Base-by-base conservation (phyloP, 2,113 vertebrate species). In the Solenodon paradoxus region DNA sequence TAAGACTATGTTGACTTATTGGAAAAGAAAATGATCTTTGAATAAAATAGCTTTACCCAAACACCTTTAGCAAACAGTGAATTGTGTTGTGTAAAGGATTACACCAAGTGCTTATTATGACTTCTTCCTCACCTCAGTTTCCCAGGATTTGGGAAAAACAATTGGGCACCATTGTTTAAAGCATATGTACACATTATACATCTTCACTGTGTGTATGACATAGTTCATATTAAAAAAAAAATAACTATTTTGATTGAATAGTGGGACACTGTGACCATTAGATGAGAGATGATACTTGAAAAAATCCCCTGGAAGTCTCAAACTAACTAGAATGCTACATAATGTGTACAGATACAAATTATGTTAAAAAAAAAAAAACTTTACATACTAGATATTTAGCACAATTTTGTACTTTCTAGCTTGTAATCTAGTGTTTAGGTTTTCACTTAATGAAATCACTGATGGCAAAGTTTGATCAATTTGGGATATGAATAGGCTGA, bases 391-490 rank as follows among this genome's bases (percentile, higher is more conserved):
- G n/a, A n/a, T n/a, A 17, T 3, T 20, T 86, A 78, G 20, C 49
- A 42, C 55, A 71, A 51, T 84, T 71, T 81, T 94, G 2, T 53
- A 68, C 12, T 53, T 91, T 82, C 42, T 63, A 45, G 79, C 69
- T 81, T 90, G 12, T 63, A 63, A 51, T 93, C 35, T 72, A 20
- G 10, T 35, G 66, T 71, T 59, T 38, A 17, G 0, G 24, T 84
- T n/a, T 74, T 22, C 30, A 64, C 66, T 59, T 97, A 94, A 83
- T 59, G 53, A 66, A 57, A 59, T 1, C 19, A 82, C 49, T 97
- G 10, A 96, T 79, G 7, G 0, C 61, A 32, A 79, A 2, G 68
- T 83, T 63, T 86, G 30, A 49, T 9, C 1, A 95, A 74, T 1
- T 9, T 79, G 19, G 55, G 30, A 88, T 69, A 51, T 16, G n/a